Percentiles rank a stretch among this genome's conserved stretches.
phyloP scores from a whole-genome alignment of 2,888 invertebrate species.

The Margaritifera margaritifera region DNA sequence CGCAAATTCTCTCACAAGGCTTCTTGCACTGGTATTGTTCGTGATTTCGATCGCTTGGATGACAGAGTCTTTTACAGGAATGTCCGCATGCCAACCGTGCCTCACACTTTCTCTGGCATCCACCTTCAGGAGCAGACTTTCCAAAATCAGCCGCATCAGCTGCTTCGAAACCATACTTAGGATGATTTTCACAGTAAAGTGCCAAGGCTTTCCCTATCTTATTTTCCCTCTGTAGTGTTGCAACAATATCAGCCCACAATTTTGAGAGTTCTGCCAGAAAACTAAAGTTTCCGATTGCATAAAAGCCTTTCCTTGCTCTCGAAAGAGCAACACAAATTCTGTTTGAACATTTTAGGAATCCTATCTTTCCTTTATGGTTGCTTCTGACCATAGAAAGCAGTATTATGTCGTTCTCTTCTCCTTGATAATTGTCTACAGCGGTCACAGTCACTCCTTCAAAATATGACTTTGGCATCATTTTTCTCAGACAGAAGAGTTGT shows the following conservation, averaged over 20 bases:
- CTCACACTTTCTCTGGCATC: conserved; percentile 44
- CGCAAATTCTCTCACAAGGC: conserved; percentile 18
- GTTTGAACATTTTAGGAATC: conserved; percentile 55
- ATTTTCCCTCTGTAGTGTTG: conserved; percentile 5
- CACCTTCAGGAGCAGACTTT: conserved; percentile 30
- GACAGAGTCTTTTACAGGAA: conserved; percentile 21
- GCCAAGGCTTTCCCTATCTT: conserved; percentile 22
- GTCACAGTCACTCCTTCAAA: conserved; percentile 42
- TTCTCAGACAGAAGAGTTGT: conserved; percentile 58
- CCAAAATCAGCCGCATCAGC: conserved; percentile 25
- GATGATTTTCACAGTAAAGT: conserved; percentile 54
- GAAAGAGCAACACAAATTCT: conserved; percentile 70
- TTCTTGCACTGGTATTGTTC: conserved; percentile 42
- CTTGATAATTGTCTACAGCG: conserved; percentile 66
- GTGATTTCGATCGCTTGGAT: conserved; percentile 8
- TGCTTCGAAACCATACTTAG: conserved; percentile 15
- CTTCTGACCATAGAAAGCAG: conserved; percentile 70
- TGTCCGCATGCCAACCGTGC: conserved; percentile 42
- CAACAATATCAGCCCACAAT: conserved; percentile 26
- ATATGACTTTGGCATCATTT: conserved; percentile 45
- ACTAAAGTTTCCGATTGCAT: conserved; percentile 63
- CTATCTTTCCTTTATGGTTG: conserved; percentile 57
- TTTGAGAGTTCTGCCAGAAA: conserved; percentile 53
- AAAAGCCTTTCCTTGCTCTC: conserved; percentile 67
- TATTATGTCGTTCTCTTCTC: conserved; percentile 71